These are phyloP conservation scores for Chromobotia macracanthus DNA, from an alignment of 2,797 vertebrate genomes.

Conservation along the genomic window DNA sequence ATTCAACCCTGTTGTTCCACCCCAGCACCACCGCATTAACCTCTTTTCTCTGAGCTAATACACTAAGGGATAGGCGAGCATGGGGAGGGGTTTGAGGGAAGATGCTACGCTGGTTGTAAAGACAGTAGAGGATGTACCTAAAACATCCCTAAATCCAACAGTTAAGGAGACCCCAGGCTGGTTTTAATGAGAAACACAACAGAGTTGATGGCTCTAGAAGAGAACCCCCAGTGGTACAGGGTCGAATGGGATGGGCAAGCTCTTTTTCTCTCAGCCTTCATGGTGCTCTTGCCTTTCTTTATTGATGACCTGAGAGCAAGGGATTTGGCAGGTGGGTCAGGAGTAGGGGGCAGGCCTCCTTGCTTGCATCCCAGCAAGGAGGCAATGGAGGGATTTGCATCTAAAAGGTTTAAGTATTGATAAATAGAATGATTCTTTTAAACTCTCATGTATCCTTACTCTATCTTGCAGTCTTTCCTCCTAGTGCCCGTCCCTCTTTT, in stretches of 20 bases:
- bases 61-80: constrained; percentile 65
- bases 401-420: constrained; percentile 77
- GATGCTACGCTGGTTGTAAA: constrained; percentile 37
- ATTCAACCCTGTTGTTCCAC: constrained; percentile 34
- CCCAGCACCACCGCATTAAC: not conserved
- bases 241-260: constrained; percentile 36
- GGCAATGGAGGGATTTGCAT: constrained; percentile 75
- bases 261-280: constrained; percentile 46
- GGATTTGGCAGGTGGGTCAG: constrained; percentile 55
- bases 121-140: constrained; percentile 71
- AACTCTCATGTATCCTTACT: constrained; percentile 57
- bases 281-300: constrained; percentile 70
- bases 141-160: constrained; percentile 74
- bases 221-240: constrained; percentile 58
- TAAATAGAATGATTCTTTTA: constrained; percentile 75
- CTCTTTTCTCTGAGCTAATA: constrained; percentile 55
- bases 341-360: constrained; percentile 64
- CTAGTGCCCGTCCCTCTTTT: constrained; percentile 20
- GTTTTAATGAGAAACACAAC: constrained; percentile 60
- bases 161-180: constrained; percentile 58
- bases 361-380: constrained; percentile 66
- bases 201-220: constrained; percentile 55
- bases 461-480: constrained; percentile 11
- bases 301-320: constrained; percentile 67
- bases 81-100: constrained; percentile 30